A percentile compares a stretch with the other conserved stretches of the same genome.
Evolutionary conservation across 2,797 vertebrate species (phyloP).

Genomic region (Halcyon smyrnensis): DNA sequence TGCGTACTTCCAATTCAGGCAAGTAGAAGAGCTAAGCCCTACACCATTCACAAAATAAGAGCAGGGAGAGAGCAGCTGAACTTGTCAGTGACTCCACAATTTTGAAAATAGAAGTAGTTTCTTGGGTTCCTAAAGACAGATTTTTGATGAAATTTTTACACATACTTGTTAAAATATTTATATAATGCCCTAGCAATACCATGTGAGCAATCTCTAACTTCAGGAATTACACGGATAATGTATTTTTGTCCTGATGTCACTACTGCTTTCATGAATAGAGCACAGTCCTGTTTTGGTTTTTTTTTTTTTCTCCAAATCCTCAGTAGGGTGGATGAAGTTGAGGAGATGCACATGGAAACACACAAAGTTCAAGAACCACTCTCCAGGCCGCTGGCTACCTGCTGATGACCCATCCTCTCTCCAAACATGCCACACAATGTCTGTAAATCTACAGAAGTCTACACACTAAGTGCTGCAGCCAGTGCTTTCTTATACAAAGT

Average conservation of each 20-base stretch:
- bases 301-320: neutral
- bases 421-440: neutral
- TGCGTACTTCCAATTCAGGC: neutral
- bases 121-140: neutral
- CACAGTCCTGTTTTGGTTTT: neutral
- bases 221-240: neutral
- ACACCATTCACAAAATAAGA: neutral
- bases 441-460: neutral
- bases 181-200: neutral
- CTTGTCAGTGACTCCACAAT: neutral
- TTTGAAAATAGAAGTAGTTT: neutral
- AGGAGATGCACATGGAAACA: neutral
- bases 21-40: neutral
- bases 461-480: neutral
- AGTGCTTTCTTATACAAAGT: neutral
- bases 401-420: neutral
- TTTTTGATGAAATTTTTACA: neutral
- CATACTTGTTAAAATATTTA: neutral
- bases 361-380: neutral
- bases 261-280: neutral
- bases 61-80: neutral
- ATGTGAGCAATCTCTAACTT: neutral
- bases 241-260: neutral
- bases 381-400: neutral
- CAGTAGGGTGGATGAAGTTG: neutral